phyloP scores from a whole-genome alignment of 2,888 invertebrate species.

The Pomacea canaliculata region DNA sequence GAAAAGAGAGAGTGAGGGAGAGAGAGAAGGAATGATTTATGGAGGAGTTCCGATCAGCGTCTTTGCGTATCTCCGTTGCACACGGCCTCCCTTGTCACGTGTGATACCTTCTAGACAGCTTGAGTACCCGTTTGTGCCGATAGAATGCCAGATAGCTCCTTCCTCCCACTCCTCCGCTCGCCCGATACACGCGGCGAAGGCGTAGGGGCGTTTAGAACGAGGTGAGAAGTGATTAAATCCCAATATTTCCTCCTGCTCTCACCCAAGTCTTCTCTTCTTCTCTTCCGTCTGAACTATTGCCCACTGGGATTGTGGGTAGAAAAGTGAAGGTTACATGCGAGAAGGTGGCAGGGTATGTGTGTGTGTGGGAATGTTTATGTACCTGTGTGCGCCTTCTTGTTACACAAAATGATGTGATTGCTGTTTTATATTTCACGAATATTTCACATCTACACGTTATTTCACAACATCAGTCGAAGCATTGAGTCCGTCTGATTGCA shows the following conservation, averaged over 20 bases:
- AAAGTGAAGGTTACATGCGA: not conserved
- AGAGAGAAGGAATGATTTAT: not conserved
- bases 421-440: too few relatives aligned
- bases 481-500: too few relatives aligned
- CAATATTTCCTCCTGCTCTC: too few relatives aligned
- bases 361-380: not conserved
- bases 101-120: not conserved
- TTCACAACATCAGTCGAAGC: too few relatives aligned
- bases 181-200: not conserved
- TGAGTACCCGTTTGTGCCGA: not conserved
- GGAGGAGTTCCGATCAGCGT: too few relatives aligned
- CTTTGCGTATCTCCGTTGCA: too few relatives aligned
- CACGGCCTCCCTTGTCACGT: too few relatives aligned
- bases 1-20: constrained; percentile 9
- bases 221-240: too few relatives aligned
- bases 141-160: not conserved
- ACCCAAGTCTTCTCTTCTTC: too few relatives aligned
- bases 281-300: not conserved
- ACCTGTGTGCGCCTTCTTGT: not conserved
- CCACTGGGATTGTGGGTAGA: not conserved
- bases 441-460: too few relatives aligned
- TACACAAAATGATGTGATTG: not conserved
- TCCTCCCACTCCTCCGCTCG: not conserved
- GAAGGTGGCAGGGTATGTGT: not conserved
- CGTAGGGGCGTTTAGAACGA: too few relatives aligned